Evolutionary conservation across 2,113 vertebrate genomes (phyloP), one percentile per base, ranked within the genome.

Genomic region (Mus pahari): DNA sequence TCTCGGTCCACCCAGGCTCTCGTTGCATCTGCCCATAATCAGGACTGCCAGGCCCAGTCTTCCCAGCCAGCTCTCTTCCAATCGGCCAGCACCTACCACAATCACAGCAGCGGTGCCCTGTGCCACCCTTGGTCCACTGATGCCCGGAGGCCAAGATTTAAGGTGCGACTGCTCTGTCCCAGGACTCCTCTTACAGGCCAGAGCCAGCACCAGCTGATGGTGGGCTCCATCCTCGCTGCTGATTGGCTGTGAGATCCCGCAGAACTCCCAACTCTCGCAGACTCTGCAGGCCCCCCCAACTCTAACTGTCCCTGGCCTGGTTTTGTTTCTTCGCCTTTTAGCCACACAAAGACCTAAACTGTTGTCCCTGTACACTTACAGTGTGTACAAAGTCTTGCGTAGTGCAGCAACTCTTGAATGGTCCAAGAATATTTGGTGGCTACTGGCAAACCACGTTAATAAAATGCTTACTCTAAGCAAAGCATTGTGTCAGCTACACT

Each of bases 151-250:
- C 55, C 88, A 24, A 62, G 55, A 14, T 33, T 17, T n/a, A 68
- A 26, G 33, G 17, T 4, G 3, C 3, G 0, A 0, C 53, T 73
- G 36, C 14, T 1, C 45, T 14, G 0, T 14, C 9, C 8, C 0
- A 3, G 0, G 4, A 0, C 2, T 31, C 14, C 0, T 8, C 24
- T 39, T 42, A 31, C 1, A 22, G 12, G 28, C 1, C 22, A 2
- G 0, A 11, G 10, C 24, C 2, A 9, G 39, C 86, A 64, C 0
- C 58, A 5, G 70, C 48, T 55, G 60, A 55, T n/a, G 50, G n/a
- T 28, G 14, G 36, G 70, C 58, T 78, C 87, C 20, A 19, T 3
- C 60, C 7, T 0, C 9, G 1, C 77, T 42, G 31, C 81, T 94
- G 82, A 97, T 86, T 92, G 94, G 90, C 16, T 28, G 33, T 17